A percentile compares a stretch with the other conserved stretches of the same genome.
These are phyloP conservation scores for Drosophila baimaii DNA, from an alignment of 1,140 invertebrate genomes.

Conservation along the genomic window DNA sequence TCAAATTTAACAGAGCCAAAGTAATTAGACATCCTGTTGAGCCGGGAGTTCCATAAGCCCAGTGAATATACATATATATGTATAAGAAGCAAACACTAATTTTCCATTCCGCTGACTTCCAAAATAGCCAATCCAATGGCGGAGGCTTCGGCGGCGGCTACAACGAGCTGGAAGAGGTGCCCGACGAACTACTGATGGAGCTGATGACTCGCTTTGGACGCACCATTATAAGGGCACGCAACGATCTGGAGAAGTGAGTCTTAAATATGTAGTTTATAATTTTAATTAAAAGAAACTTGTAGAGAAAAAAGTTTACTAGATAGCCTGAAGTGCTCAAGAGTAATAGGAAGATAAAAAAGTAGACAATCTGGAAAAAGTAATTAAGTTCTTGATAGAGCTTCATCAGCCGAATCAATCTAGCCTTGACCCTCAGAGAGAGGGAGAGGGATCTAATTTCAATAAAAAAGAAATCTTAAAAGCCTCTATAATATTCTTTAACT, in stretches of 20 bases:
- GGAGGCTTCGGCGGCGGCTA: slow-evolving; percentile 60
- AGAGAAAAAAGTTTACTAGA: no score
- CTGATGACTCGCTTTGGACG: slow-evolving; percentile 87
- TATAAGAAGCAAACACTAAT: slow-evolving; percentile 48
- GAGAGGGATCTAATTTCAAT: no score
- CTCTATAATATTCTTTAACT: no score
- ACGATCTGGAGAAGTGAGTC: slow-evolving; percentile 87
- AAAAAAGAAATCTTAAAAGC: no score
- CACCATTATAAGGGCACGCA: slow-evolving; percentile 86
- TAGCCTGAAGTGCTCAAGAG: no score
- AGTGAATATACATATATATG: not conserved
- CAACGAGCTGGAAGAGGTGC: slow-evolving; percentile 76
- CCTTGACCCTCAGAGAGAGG: no score
- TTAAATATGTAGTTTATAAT: not conserved
- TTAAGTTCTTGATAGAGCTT: no score
- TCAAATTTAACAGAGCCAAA: slow-evolving; percentile 50
- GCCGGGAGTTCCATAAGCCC: slow-evolving; percentile 11
- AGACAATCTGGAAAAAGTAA: no score
- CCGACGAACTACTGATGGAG: slow-evolving; percentile 86
- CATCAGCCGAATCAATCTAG: no score
- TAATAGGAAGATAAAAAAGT: no score
- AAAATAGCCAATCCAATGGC: slow-evolving; percentile 68
- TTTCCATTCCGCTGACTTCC: slow-evolving; percentile 64
- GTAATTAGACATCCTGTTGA: slow-evolving; percentile 60
- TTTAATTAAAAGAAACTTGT: not conserved